These are phyloP conservation scores for Oreohelix idahoensis DNA, from an alignment of 1,140 invertebrate genomes.

Conservation along the genomic window DNA sequence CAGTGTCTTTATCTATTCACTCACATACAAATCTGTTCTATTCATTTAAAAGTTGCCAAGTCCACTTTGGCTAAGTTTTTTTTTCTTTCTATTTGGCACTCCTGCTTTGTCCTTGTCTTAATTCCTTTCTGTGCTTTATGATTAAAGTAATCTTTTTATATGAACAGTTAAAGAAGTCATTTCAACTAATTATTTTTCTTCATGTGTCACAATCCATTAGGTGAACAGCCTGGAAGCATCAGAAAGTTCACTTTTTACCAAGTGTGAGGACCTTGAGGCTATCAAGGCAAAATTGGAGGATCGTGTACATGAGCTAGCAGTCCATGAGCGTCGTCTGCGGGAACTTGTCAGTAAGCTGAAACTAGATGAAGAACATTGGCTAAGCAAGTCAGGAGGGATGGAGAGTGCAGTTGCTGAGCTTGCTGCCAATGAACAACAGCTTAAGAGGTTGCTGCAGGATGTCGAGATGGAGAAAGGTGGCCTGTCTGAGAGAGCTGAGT, in stretches of 20 bases:
- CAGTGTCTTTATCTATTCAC: no score
- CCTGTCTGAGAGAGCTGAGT: slow-evolving; percentile 58
- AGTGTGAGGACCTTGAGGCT: slow-evolving; percentile 55
- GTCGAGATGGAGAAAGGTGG: slow-evolving; percentile 61
- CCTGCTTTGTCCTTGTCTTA: no score
- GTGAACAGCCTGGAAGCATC: slow-evolving; percentile 55
- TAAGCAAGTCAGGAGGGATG: slow-evolving; percentile 60
- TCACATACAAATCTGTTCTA: no score
- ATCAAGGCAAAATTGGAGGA: slow-evolving; percentile 59
- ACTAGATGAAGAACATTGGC: slow-evolving; percentile 63
- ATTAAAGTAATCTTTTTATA: no score
- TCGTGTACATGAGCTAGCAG: slow-evolving; percentile 53
- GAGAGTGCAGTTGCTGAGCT: slow-evolving; percentile 63
- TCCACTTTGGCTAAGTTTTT: no score
- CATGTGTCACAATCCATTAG: neutral
- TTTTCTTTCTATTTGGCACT: no score
- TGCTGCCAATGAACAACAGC: slow-evolving; percentile 54
- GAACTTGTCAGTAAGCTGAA: slow-evolving; percentile 63
- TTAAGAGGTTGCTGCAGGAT: slow-evolving; percentile 60
- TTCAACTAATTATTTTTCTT: neutral
- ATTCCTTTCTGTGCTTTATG: no score
- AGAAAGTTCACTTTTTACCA: slow-evolving; percentile 58
- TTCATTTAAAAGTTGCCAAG: no score
- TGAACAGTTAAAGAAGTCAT: neutral
- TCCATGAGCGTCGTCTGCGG: slow-evolving; percentile 61